Evolutionary conservation across 2,113 vertebrate genomes (phyloP), one percentile per base, ranked within the genome.

Genomic region (Dipodomys ordii): DNA sequence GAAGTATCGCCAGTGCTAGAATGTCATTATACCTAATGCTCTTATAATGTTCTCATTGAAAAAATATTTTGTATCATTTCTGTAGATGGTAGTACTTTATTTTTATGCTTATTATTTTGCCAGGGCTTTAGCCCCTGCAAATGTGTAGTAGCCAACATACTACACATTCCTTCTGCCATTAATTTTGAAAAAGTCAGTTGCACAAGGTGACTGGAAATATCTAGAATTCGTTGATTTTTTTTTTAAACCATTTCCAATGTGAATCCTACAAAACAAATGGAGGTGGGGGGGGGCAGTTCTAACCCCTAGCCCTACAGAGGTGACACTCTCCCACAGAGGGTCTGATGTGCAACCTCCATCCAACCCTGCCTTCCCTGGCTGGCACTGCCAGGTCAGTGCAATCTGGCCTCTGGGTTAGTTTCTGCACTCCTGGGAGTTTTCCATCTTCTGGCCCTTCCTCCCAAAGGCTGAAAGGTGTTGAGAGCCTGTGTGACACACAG

Each of bases 1-100:
- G 65, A 39, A 81, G 88, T 88, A 78, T 77, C 57, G 73, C 20
- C 76, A 46, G 46, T 74, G 78, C 68, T 49, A 92, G 86, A 71
- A 23, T 53, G 15, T 25, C 11, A 88, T 77, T 46, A 57, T 68
- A 80, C 4, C 6, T 57, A 76, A 68, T 35, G 68, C 11, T 44
- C 32, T 49, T 32, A 80, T 88, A 76, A 87, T 73, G 5, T 13
- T 57, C 15, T 9, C 4, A 20, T 73, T 87, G 77, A 90, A 93
- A 39, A 81, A 53, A 22, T 22, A 44, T 57, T 88, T 81, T 49
- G 62, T 32, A 30, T 20, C 25, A 20, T 91, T 93, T 84, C 20
- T 78, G 25, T 65, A 84, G 76, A 64, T 16, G 44, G n/a, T 16
- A 32, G 15, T 19, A 49, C 73, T 49, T 72, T 20, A 27, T 46